Conservation (phyloP, 2,888 invertebrate genomes). For the Toxonevra muliebris region DNA sequence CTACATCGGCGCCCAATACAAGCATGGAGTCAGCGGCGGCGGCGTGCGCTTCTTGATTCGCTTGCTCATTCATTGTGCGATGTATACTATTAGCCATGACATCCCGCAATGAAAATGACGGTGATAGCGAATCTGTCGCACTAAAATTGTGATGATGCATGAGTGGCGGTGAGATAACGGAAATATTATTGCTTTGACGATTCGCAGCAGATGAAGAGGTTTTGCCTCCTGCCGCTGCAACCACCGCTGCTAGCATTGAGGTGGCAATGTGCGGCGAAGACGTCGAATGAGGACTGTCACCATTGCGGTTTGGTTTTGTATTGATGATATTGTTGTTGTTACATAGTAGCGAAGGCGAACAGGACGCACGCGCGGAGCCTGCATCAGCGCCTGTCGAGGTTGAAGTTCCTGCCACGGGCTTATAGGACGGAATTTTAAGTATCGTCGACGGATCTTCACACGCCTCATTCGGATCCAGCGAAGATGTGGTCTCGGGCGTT, state of each 20-base stretch:
- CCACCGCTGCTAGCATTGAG: constrained; percentile 51
- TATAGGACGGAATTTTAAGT: constrained; percentile 93
- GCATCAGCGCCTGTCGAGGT: constrained; percentile 48
- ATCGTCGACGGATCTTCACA: constrained; percentile 78
- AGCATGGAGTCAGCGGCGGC: constrained; percentile 42
- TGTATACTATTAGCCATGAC: constrained; percentile 93
- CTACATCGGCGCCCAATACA: constrained; percentile 41
- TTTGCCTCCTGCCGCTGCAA: constrained; percentile 48
- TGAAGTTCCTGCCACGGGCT: constrained; percentile 68
- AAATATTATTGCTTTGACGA: constrained; percentile 47
- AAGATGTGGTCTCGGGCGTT: constrained; percentile 66
- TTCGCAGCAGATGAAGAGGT: constrained; percentile 37
- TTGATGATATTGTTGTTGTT: constrained; percentile 45
- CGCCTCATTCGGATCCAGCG: constrained; percentile 59
- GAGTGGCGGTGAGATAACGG: constrained; percentile 66
- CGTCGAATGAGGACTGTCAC: constrained; percentile 65
- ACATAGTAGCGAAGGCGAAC: constrained; percentile 49
- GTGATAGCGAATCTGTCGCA: constrained; percentile 67
- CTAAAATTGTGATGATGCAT: constrained; percentile 46
- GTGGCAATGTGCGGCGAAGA: constrained; percentile 49
- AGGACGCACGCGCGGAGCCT: constrained; percentile 34
- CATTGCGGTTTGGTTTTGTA: constrained; percentile 62
- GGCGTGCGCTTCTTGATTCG: constrained; percentile 58
- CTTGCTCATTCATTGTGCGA: constrained; percentile 72
- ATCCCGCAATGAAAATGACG: constrained; percentile 79